Conservation (phyloP, 2,797 vertebrate genomes). For the Petrocephalus schoutedeni region DNA sequence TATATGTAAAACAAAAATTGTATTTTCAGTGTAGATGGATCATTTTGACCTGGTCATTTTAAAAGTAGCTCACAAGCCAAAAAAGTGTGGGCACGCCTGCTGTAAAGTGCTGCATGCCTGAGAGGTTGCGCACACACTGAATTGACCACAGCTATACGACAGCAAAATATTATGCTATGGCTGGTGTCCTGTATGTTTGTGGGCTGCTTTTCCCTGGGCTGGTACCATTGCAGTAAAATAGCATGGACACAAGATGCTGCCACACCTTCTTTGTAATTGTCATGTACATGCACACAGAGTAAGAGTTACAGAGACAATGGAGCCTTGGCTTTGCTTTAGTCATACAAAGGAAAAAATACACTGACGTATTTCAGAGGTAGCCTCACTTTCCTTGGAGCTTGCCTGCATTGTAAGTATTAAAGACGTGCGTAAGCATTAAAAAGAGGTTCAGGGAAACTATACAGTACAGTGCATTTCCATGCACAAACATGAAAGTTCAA, state of each 20-base stretch:
- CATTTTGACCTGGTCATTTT: too few species aligned
- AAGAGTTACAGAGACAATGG: not conserved
- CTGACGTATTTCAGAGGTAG: not conserved
- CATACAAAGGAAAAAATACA: not conserved
- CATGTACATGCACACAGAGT: not conserved
- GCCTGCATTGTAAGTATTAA: not conserved
- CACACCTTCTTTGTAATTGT: not conserved
- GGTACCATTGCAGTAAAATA: not conserved
- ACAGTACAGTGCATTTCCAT: not conserved
- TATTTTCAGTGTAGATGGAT: too few species aligned
- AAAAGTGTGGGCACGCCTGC: not conserved
- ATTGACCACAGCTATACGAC: not conserved
- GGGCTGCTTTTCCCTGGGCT: not conserved
- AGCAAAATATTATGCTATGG: not conserved
- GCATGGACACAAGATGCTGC: not conserved
- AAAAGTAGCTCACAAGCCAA: too few species aligned
- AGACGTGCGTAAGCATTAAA: not conserved
- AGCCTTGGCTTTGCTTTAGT: not conserved
- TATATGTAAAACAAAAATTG: too few species aligned
- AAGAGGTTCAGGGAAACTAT: not conserved
- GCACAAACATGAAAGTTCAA: not conserved
- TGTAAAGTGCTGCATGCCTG: not conserved
- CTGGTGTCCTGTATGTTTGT: not conserved
- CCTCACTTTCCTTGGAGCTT: not conserved
- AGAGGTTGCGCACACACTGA: not conserved